Conservation (phyloP, 2,888 invertebrate genomes). For the Spicauda simplicius region DNA sequence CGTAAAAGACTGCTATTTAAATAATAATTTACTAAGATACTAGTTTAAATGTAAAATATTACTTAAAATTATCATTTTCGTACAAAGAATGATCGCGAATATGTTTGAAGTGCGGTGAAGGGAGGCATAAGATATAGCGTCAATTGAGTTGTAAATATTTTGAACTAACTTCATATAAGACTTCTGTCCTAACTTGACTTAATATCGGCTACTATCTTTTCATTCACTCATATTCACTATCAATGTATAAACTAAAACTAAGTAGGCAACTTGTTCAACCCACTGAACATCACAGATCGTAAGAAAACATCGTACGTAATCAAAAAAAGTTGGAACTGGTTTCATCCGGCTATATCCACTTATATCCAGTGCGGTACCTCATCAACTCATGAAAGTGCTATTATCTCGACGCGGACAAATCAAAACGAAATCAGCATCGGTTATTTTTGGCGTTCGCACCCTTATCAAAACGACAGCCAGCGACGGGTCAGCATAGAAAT, state of each 20-base stretch:
- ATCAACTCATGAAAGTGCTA: slow-evolving; percentile 73
- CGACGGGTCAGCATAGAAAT: slow-evolving; percentile 68
- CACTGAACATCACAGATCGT: not conserved
- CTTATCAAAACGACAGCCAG: slow-evolving; percentile 68
- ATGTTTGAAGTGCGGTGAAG: too few species aligned
- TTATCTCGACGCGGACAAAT: slow-evolving; percentile 75
- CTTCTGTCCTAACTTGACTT: too few species aligned
- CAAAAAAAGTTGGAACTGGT: slow-evolving; percentile 17
- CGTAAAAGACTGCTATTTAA: too few species aligned
- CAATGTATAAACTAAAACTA: not conserved
- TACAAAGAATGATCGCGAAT: too few species aligned
- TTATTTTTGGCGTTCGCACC: slow-evolving; percentile 74
- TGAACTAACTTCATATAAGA: too few species aligned
- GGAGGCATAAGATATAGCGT: too few species aligned
- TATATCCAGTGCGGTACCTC: slow-evolving; percentile 46
- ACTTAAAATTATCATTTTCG: too few species aligned
- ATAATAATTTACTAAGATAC: too few species aligned
- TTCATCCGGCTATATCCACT: slow-evolving; percentile 28
- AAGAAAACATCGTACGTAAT: not conserved
- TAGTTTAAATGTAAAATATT: too few species aligned
- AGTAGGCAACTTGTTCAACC: not conserved
- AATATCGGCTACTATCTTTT: too few species aligned
- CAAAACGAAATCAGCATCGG: slow-evolving; percentile 81
- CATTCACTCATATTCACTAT: too few species aligned
- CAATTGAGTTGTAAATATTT: too few species aligned